Percentiles rank a stretch among this genome's conserved stretches.
These are phyloP conservation scores for Montipora foliosa DNA, from an alignment of 64 coral and sea anemone species.

Conservation along the genomic window DNA sequence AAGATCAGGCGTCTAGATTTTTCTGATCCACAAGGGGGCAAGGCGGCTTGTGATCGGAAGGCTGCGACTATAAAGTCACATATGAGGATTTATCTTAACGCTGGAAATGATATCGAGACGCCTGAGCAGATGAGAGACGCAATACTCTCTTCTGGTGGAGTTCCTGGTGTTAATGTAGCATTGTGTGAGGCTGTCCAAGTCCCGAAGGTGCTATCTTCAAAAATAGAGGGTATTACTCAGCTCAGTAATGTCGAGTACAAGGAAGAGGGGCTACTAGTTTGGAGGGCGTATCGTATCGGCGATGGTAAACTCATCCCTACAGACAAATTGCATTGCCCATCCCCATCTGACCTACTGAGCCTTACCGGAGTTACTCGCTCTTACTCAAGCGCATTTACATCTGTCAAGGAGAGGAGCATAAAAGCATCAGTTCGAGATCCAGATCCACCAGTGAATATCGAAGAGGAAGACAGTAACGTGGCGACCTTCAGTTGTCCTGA, in stretches of 20 bases:
- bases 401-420: conserved; percentile 23
- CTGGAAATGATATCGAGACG: conserved; percentile 46
- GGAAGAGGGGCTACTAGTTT: too few species aligned
- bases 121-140: conserved; percentile 46
- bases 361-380: too few species aligned
- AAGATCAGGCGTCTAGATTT: conserved; percentile 54
- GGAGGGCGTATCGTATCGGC: too few species aligned
- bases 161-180: conserved; percentile 63
- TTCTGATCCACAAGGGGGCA: conserved; percentile 63
- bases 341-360: too few species aligned
- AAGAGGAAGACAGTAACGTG: not conserved
- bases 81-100: conserved; percentile 48
- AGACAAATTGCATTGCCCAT: too few species aligned
- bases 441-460: not conserved
- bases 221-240: not conserved
- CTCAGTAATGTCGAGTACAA: not conserved
- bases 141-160: not conserved
- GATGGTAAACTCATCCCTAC: too few species aligned
- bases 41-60: conserved; percentile 44
- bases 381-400: too few species aligned
- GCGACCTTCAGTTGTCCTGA: conserved; percentile 41
- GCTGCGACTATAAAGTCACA: conserved; percentile 54
- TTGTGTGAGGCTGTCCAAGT: conserved; percentile 45
- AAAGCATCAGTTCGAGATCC: not conserved
- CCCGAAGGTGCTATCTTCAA: conserved; percentile 9